These are phyloP conservation scores for Druon quercuslanigerum DNA, from an alignment of 1,140 invertebrate species.

Conservation along the genomic window DNA sequence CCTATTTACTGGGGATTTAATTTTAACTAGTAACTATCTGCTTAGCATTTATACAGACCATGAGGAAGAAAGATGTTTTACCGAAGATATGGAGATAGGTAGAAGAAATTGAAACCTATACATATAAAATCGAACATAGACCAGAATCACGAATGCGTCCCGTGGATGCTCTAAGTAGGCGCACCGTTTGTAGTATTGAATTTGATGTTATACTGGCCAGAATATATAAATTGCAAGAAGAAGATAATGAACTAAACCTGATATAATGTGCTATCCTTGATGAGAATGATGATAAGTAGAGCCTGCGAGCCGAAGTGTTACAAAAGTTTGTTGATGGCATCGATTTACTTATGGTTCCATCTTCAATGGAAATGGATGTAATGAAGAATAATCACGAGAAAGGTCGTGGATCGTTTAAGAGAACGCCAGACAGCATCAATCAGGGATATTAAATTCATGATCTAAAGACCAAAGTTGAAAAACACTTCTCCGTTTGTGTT, in stretches of 20 bases:
- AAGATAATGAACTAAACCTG: background rate
- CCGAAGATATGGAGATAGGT: too few species aligned
- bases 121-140: conserved; percentile 59
- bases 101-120: too few species aligned
- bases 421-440: background rate
- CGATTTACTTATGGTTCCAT: background rate
- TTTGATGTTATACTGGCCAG: background rate
- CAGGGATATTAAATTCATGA: background rate
- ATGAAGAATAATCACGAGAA: background rate
- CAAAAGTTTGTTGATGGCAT: background rate
- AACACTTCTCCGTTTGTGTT: background rate
- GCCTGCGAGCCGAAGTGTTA: background rate
- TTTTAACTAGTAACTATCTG: too few species aligned
- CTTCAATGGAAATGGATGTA: background rate
- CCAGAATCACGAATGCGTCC: conserved; percentile 57
- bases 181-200: conserved; percentile 42
- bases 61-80: too few species aligned
- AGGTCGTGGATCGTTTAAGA: background rate
- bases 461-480: background rate
- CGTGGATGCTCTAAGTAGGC: conserved; percentile 64
- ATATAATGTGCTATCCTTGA: background rate
- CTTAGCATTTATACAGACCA: too few species aligned
- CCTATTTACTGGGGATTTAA: too few species aligned
- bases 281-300: background rate
- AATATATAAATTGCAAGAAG: background rate